phyloP scores from a whole-genome alignment of 2,113 vertebrate species.

The Trematomus loennbergii region DNA sequence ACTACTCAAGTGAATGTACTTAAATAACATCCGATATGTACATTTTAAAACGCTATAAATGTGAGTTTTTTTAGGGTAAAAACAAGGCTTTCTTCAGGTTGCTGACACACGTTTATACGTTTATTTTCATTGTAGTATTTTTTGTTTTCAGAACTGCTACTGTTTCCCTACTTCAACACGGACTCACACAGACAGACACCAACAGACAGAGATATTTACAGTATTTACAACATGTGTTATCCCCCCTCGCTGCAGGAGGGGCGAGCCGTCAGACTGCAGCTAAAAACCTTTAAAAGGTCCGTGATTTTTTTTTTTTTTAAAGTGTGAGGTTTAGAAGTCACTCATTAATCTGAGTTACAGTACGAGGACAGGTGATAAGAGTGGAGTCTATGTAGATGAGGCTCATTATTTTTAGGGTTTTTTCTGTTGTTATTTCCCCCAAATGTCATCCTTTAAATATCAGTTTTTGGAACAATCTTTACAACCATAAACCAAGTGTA shows the following conservation, averaged over 20 bases:
- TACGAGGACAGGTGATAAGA: background rate
- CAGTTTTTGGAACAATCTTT: background rate
- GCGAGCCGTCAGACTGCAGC: slow-evolving; percentile 35
- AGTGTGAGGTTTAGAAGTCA: slow-evolving; percentile 30
- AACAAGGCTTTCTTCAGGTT: slow-evolving; percentile 34
- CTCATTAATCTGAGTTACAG: slow-evolving; percentile 37
- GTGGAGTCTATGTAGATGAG: background rate
- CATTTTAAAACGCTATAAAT: too few relatives aligned
- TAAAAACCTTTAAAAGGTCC: slow-evolving; percentile 21
- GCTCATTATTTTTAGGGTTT: slow-evolving; percentile 9
- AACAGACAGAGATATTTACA: slow-evolving; percentile 68
- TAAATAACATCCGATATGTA: background rate
- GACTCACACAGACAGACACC: slow-evolving; percentile 67
- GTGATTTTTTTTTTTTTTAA: background rate
- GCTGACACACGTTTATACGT: slow-evolving; percentile 19
- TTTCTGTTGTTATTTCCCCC: background rate
- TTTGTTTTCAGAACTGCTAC: slow-evolving; percentile 58
- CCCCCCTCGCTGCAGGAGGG: slow-evolving; percentile 27
- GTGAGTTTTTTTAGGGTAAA: background rate
- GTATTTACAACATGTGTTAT: slow-evolving; percentile 59
- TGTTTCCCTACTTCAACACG: slow-evolving; percentile 69
- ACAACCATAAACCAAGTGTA: background rate
- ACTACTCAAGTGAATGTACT: background rate
- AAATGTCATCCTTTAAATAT: background rate
- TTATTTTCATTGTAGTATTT: slow-evolving; percentile 43